Conservation (phyloP, 2,113 vertebrate genomes). For the Sprattus sprattus region DNA sequence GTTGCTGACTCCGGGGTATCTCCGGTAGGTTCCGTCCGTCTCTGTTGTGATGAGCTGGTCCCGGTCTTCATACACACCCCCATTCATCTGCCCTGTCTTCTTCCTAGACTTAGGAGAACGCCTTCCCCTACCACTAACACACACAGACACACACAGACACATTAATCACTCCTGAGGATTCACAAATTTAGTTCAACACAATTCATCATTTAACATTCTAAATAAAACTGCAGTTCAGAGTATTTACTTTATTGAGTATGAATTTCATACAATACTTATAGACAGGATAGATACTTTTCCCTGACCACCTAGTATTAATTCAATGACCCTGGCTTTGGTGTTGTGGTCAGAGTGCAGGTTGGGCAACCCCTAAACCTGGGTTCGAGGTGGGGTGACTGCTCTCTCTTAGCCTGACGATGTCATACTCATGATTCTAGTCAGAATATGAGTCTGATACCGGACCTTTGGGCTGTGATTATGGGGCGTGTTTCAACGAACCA, state of each 20-base stretch:
- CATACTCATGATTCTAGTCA: no score
- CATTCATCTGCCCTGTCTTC: constrained; percentile 85
- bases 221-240: background rate
- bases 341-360: no score
- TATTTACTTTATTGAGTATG: background rate
- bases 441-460: no score
- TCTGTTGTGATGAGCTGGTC: constrained; percentile 92
- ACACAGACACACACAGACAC: constrained; percentile 8
- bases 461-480: no score
- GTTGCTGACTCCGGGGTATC: constrained; percentile 93
- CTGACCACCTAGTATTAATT: no score
- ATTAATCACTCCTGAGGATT: background rate
- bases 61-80: constrained; percentile 82
- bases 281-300: no score
- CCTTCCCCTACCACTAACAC: constrained; percentile 73
- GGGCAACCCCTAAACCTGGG: no score
- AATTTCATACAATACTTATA: background rate
- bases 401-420: no score
- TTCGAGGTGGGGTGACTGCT: no score
- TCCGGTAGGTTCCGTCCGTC: constrained; percentile 88
- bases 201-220: background rate
- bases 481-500: no score
- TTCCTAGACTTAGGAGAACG: constrained; percentile 86
- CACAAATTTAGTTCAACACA: background rate
- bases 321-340: no score